Evolutionary conservation across 2,888 invertebrate species (phyloP), one percentile per base, ranked within the genome.

Genomic region (Caenorhabditis zanzibari): DNA sequence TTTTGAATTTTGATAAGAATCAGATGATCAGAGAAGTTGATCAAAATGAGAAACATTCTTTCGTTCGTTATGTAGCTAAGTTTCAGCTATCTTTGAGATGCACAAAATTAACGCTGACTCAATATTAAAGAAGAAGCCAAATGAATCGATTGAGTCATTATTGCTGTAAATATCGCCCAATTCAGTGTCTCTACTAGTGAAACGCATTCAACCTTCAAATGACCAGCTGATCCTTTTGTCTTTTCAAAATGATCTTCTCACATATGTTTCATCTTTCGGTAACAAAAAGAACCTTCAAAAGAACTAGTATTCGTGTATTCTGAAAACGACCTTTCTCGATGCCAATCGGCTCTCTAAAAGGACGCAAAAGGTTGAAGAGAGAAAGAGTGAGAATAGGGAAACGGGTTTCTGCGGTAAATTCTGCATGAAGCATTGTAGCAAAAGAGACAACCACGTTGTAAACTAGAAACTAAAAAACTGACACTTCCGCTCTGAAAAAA

Each of bases 251-350:
- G 47, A 47, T 47, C 47, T 47, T 47, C 47, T 47, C 19, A 47
- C 47, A n/a, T 47, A 19, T n/a, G 32, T 32, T 47, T 47, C 6
- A n/a, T 47, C n/a, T 47, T 19, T 47, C 7, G 6, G 47, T 19
- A 19, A 47, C 19, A 47, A 47, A 66, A 14, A 35, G 35, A 52
- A 66, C 22, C 35, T 63, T 26, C 44, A 41, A 63, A n/a, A 63
- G 19, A 44, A 54, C 54, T 54, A 54, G 54, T 41, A 68, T 32
- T 38, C 9, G 35, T 63, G 7, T 63, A 19, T 52, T 66, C 66
- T 66, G 52, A 35, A 52, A 66, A 58, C 72, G 72, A 72, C 72
- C 72, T 72, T 72, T 72, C 72, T 72, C 72, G 72, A 59, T 68
- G 47, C 49, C 22, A 49, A 35, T 35, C 35, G 54, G 68, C 66